A percentile compares a stretch with the other conserved stretches of the same genome.
Conservation (phyloP, 2,888 invertebrate species). For the Proisotoma minuta region DNA sequence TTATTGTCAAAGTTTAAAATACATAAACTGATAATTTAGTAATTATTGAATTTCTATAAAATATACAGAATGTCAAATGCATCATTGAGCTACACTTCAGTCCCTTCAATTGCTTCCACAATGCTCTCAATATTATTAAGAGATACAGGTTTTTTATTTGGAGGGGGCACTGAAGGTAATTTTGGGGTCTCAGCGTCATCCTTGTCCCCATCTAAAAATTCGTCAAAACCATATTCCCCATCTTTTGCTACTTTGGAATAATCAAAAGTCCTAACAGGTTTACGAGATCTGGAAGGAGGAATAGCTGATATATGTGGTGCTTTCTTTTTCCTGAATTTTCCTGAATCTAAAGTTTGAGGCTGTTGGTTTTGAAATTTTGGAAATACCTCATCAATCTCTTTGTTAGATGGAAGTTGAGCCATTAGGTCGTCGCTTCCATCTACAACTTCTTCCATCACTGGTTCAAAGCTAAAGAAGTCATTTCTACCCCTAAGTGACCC, state of each 20-base stretch:
- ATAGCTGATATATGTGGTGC: not conserved
- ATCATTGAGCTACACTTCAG: conserved; percentile 22
- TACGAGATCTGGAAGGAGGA: not conserved
- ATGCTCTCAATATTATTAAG: conserved; percentile 7
- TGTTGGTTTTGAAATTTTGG: not conserved
- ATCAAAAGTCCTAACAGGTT: conserved; percentile 5
- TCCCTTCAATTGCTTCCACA: conserved; percentile 14
- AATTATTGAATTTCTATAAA: too few species aligned
- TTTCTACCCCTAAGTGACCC: conserved; percentile 5
- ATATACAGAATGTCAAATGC: too few species aligned
- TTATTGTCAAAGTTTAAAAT: too few species aligned
- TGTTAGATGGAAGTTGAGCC: not conserved
- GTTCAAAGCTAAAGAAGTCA: conserved; percentile 16
- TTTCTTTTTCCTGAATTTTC: conserved; percentile 19
- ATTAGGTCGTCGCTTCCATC: not conserved
- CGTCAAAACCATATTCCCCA: not conserved
- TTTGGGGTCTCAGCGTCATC: not conserved
- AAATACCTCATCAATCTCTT: conserved; percentile 4
- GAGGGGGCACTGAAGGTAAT: not conserved
- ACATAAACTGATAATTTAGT: too few species aligned
- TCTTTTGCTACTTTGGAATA: not conserved
- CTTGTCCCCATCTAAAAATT: not conserved
- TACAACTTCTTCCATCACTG: conserved; percentile 12
- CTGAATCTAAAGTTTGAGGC: not conserved
- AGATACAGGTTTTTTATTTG: conserved; percentile 7